Conservation (phyloP, 2,113 vertebrate genomes). For the Calypte anna region DNA sequence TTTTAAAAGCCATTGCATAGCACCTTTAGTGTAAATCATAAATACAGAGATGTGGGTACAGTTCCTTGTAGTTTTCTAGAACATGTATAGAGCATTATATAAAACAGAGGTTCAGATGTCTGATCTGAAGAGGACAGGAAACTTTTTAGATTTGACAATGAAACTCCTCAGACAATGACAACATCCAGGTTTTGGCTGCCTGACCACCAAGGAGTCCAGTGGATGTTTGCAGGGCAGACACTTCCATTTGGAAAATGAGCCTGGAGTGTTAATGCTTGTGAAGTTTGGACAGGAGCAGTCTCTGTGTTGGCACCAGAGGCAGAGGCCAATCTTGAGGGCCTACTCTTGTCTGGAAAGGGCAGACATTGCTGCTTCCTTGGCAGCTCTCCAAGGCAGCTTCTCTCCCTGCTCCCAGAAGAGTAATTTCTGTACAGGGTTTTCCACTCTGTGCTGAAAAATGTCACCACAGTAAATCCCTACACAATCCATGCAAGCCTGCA, state of each 20-base stretch:
- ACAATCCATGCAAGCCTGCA: not conserved
- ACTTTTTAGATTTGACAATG: slow-evolving; percentile 79
- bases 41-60: not conserved
- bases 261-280: not conserved
- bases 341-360: not conserved
- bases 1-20: slow-evolving; percentile 23
- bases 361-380: not conserved
- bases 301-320: not conserved
- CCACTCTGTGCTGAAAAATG: not conserved
- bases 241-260: fast-evolving
- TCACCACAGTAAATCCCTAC: not conserved
- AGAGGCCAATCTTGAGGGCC: not conserved
- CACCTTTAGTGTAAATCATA: not conserved
- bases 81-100: slow-evolving; percentile 78
- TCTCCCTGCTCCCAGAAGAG: not conserved
- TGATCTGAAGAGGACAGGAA: slow-evolving; percentile 80
- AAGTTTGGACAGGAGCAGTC: not conserved
- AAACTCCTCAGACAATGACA: not conserved
- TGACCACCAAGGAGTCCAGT: fast-evolving
- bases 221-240: not conserved
- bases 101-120: slow-evolving; percentile 71
- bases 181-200: not conserved
- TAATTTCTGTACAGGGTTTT: not conserved
- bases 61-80: slow-evolving; percentile 81
- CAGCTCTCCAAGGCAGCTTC: not conserved